Conservation (phyloP, 2,797 vertebrate genomes). For the Carcharodon carcharias region DNA sequence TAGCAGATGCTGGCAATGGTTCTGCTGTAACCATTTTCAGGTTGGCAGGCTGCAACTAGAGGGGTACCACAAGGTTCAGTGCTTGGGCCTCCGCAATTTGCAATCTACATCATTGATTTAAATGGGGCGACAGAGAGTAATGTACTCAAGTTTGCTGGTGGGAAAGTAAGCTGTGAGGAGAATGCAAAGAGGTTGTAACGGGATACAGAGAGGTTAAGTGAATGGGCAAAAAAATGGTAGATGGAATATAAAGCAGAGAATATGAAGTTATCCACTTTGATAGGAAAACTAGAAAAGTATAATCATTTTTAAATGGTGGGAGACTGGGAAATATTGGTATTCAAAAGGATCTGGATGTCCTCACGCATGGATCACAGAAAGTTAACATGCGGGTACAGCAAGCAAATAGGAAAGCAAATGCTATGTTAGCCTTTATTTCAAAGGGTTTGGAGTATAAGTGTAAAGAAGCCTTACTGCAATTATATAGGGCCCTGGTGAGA, state of each 20-base stretch:
- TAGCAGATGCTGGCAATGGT: no score
- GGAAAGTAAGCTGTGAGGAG: neutral
- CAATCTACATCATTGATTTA: neutral
- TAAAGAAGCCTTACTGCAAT: neutral
- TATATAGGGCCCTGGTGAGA: neutral
- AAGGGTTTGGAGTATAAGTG: neutral
- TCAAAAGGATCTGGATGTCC: neutral
- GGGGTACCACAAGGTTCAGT: neutral
- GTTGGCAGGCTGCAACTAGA: neutral
- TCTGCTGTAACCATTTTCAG: neutral
- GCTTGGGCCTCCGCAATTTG: neutral
- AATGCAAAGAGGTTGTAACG: neutral
- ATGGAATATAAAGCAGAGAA: neutral
- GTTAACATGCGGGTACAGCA: neutral
- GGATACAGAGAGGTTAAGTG: neutral
- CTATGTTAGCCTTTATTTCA: no score
- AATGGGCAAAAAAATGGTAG: neutral
- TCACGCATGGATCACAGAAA: neutral
- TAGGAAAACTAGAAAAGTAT: neutral
- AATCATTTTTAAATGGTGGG: neutral
- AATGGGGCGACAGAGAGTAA: neutral
- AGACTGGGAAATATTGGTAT: neutral
- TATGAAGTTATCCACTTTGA: neutral
- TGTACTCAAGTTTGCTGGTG: neutral
- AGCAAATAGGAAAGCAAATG: neutral